phyloP scores from a whole-genome alignment of 2,113 vertebrate genomes.

The Gopherus flavomarginatus region DNA sequence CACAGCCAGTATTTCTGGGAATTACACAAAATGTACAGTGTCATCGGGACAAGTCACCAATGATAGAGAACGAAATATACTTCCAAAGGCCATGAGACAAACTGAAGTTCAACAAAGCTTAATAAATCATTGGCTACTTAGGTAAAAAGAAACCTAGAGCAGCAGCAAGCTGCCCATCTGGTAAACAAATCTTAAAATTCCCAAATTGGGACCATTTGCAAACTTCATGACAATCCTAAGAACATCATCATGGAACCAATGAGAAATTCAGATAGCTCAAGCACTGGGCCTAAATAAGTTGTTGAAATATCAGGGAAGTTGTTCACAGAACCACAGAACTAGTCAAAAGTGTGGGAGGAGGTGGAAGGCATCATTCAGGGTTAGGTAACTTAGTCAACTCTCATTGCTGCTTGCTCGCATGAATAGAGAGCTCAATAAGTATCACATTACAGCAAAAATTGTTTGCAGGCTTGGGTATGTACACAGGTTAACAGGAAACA shows the following conservation, averaged over 20 bases:
- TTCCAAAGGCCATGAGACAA: not conserved
- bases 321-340: not conserved
- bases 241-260: not conserved
- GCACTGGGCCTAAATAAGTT: not conserved
- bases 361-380: too few relatives aligned
- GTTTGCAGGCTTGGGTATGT: too few relatives aligned
- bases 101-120: not conserved
- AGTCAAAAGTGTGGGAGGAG: fast-evolving
- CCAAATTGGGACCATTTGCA: not conserved
- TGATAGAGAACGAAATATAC: not conserved
- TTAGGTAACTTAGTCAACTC: too few relatives aligned
- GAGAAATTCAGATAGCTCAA: not conserved
- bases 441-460: too few relatives aligned
- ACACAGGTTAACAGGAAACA: too few relatives aligned
- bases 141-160: not conserved
- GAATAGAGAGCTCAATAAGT: too few relatives aligned
- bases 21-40: not conserved
- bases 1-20: too few relatives aligned
- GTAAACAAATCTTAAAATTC: not conserved
- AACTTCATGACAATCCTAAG: not conserved
- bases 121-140: fast-evolving
- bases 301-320: fast-evolving
- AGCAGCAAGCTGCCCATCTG: not conserved
- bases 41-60: not conserved
- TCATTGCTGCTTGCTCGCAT: too few relatives aligned